Conservation (phyloP, 2,113 vertebrate species). For the Ahaetulla prasina region DNA sequence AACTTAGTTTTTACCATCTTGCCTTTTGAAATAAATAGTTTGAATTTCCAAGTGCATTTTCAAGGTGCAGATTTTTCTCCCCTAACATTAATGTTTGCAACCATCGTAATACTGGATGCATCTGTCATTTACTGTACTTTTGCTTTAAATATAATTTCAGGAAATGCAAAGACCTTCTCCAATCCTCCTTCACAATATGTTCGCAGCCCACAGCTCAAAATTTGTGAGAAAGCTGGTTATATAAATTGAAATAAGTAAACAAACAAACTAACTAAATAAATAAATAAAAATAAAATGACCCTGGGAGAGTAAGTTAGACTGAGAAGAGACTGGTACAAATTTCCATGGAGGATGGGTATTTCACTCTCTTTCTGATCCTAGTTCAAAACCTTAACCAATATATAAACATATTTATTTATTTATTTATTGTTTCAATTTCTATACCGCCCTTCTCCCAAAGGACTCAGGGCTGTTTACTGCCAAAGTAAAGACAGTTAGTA, state of each 20-base stretch:
- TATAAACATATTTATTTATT: too few species aligned
- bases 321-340: not conserved
- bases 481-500: too few species aligned
- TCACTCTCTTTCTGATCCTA: not conserved
- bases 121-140: not conserved
- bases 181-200: not conserved
- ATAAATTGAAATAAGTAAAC: not conserved
- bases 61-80: not conserved
- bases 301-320: not conserved
- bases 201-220: not conserved
- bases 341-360: not conserved
- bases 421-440: too few species aligned
- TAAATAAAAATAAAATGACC: not conserved
- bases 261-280: not conserved
- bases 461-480: too few species aligned
- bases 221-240: not conserved
- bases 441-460: too few species aligned
- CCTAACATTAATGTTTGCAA: not conserved
- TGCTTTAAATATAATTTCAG: not conserved
- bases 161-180: not conserved
- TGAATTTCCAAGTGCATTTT: not conserved
- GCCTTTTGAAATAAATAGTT: not conserved
- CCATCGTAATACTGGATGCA: not conserved
- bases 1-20: not conserved
- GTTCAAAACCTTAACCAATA: not conserved